A percentile compares a stretch with the other conserved stretches of the same genome.
These are phyloP conservation scores for Sarcophaga subvicina DNA, from an alignment of 2,888 invertebrate genomes.

Conservation along the genomic window DNA sequence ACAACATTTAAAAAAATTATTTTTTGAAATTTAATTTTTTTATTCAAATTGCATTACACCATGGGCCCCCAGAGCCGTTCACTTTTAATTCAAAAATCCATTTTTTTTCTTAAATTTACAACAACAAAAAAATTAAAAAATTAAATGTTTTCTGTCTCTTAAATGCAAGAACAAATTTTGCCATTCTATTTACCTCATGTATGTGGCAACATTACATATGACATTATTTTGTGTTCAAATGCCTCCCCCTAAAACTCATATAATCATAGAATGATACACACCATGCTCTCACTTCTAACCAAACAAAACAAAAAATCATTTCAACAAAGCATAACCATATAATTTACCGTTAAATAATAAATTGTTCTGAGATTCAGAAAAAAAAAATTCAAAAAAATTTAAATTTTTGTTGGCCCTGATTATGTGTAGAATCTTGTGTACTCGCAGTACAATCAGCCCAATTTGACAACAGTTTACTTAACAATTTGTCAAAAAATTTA, in stretches of 20 bases:
- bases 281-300: no score
- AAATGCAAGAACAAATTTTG: constrained; percentile 29
- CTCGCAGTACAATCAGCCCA: no score
- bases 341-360: constrained; percentile 56
- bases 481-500: no score
- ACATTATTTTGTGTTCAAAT: constrained; percentile 58
- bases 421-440: no score
- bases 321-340: neutral
- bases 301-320: neutral
- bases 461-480: no score
- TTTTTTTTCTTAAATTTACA: no score
- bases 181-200: constrained; percentile 45
- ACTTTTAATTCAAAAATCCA: constrained; percentile 51
- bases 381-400: constrained; percentile 4
- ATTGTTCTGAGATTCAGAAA: neutral
- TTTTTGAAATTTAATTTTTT: constrained; percentile 7
- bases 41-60: neutral
- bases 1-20: neutral
- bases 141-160: constrained; percentile 28
- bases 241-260: constrained; percentile 56
- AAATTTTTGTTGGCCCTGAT: neutral
- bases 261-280: neutral
- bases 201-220: constrained; percentile 18
- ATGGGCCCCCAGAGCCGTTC: constrained; percentile 40
- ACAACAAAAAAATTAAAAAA: no score